A percentile compares a stretch with the other conserved stretches of the same genome.
Conservation (phyloP, 2,888 invertebrate genomes). For the Eristalinus sepulchralis region DNA sequence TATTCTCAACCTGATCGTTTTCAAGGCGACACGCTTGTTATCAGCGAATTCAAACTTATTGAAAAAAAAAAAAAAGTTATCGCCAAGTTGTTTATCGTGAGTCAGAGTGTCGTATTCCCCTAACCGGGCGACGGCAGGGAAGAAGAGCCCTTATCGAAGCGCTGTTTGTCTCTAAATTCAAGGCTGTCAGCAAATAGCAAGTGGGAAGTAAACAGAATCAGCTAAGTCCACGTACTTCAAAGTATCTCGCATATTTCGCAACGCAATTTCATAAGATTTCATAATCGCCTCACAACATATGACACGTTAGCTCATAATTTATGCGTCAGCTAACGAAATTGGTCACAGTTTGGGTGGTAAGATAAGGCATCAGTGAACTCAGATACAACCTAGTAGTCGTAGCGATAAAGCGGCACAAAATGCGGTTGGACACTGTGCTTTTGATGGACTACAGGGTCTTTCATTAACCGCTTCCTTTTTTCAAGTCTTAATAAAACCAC, state of each 20-base stretch:
- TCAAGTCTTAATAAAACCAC: too few relatives aligned
- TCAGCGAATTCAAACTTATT: constrained; percentile 3
- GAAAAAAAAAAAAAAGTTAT: constrained; percentile 15
- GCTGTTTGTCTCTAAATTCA: constrained; percentile 1
- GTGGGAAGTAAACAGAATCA: constrained; percentile 20
- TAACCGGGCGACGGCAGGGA: neutral
- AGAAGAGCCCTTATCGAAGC: constrained; percentile 18
- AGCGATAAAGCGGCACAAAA: too few relatives aligned
- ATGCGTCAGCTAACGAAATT: neutral
- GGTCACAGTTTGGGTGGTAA: neutral
- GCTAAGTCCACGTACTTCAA: neutral
- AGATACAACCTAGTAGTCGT: too few relatives aligned
- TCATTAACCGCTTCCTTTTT: too few relatives aligned
- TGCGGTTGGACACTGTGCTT: too few relatives aligned
- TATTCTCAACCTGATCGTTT: constrained; percentile 15
- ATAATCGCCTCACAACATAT: neutral
- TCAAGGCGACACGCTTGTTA: constrained; percentile 16
- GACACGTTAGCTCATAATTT: neutral
- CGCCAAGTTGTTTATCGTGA: constrained; percentile 25
- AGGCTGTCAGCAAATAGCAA: neutral
- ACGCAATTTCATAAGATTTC: neutral
- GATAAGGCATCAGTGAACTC: neutral
- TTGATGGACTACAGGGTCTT: too few relatives aligned
- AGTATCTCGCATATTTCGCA: neutral
- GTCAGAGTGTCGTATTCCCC: constrained; percentile 16